Evolutionary conservation across 2,888 invertebrate genomes (phyloP).

Genomic region (Onthophagus sagittarius): DNA sequence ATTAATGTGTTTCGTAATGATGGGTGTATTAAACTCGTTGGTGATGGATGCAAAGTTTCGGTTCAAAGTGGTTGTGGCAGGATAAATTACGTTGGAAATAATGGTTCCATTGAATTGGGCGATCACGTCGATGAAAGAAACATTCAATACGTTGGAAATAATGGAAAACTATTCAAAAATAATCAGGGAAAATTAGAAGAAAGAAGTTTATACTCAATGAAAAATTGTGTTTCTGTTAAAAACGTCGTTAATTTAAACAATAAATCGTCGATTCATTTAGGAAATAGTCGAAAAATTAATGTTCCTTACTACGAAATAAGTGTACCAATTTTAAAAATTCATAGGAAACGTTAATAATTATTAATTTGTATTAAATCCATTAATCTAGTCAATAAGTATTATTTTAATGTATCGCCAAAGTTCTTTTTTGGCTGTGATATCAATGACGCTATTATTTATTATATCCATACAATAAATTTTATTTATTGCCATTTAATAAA

Average conservation of each 20-base stretch:
- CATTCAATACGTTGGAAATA: background rate
- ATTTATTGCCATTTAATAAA: background rate
- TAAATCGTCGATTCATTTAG: background rate
- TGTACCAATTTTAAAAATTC: background rate
- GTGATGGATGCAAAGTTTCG: background rate
- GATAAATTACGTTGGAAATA: conserved; percentile 2
- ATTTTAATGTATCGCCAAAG: background rate
- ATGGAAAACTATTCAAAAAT: background rate
- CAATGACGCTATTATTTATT: background rate
- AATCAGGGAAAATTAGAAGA: conserved; percentile 1
- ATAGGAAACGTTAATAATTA: background rate
- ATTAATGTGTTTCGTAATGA: background rate
- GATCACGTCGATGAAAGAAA: background rate
- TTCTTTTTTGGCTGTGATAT: background rate
- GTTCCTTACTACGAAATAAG: conserved; percentile 6
- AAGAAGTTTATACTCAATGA: background rate
- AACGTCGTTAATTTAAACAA: background rate
- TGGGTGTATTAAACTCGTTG: background rate
- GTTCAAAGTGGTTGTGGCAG: background rate
- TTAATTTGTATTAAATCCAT: background rate
- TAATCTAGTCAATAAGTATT: background rate
- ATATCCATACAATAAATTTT: background rate
- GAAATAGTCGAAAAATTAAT: background rate
- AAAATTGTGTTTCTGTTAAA: background rate
- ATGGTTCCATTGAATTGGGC: conserved; percentile 1